A percentile compares a stretch with the other conserved stretches of the same genome.
phyloP scores from a whole-genome alignment of 2,888 invertebrate genomes.

The Brachyptera putata region DNA sequence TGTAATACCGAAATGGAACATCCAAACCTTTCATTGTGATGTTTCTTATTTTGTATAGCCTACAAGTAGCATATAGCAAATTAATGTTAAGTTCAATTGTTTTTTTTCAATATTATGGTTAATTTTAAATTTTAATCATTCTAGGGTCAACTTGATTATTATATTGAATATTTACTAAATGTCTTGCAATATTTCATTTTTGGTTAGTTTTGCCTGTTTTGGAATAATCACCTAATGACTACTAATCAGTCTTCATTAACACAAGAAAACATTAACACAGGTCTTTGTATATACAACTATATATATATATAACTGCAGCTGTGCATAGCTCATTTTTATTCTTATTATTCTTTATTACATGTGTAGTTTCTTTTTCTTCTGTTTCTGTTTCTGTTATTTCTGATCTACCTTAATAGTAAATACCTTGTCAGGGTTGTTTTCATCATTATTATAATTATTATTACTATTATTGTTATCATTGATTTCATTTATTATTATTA shows the following conservation, averaged over 20 bases:
- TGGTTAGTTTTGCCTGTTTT: too few relatives aligned
- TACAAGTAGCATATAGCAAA: slow-evolving; percentile 31
- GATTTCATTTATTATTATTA: too few relatives aligned
- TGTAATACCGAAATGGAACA: slow-evolving; percentile 28
- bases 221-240: too few relatives aligned
- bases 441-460: too few relatives aligned
- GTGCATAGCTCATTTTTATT: slow-evolving; percentile 43
- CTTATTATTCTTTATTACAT: slow-evolving; percentile 14
- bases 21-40: slow-evolving; percentile 29
- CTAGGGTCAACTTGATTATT: slow-evolving; percentile 21
- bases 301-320: too few relatives aligned
- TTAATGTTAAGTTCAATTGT: slow-evolving; percentile 30
- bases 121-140: slow-evolving; percentile 12
- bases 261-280: too few relatives aligned
- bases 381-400: slow-evolving; percentile 22
- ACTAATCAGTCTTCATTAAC: too few relatives aligned
- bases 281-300: too few relatives aligned
- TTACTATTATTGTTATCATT: too few relatives aligned
- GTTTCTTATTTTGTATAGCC: slow-evolving; percentile 26
- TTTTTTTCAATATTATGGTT: slow-evolving; percentile 21
- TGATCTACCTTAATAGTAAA: slow-evolving; percentile 19
- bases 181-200: slow-evolving; percentile 21
- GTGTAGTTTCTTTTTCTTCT: slow-evolving; percentile 28
- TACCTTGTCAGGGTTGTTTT: not conserved
- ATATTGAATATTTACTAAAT: not conserved